Evolutionary conservation across 1,140 invertebrate species (phyloP).

Genomic region (Trigoniulus corallinus): DNA sequence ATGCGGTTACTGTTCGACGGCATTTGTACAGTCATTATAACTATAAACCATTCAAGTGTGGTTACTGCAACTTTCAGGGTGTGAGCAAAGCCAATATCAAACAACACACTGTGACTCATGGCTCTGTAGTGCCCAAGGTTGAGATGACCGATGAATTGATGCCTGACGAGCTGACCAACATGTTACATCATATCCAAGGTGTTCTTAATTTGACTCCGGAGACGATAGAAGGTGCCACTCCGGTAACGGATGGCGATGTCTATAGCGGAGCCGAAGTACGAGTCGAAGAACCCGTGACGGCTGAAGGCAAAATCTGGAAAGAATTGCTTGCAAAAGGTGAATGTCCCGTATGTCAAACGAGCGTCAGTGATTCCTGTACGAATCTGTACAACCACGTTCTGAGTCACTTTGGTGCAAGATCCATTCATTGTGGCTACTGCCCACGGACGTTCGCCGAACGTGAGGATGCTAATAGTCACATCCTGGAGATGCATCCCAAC

Average conservation of each 20-base stretch:
- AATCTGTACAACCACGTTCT: neutral
- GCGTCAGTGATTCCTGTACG: neutral
- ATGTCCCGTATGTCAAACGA: conserved; percentile 7
- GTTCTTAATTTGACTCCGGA: neutral
- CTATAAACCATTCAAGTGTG: conserved; percentile 11
- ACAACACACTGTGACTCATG: conserved; percentile 10
- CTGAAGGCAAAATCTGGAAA: conserved; percentile 6
- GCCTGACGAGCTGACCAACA: neutral
- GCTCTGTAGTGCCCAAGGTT: conserved; percentile 1
- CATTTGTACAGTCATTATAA: conserved; percentile 11
- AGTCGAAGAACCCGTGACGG: no score
- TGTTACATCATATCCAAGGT: conserved; percentile 2
- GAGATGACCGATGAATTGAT: neutral
- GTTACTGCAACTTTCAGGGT: conserved; percentile 7
- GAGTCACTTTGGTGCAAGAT: neutral
- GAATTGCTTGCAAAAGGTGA: neutral
- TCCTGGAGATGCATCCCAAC: neutral
- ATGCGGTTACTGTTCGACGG: conserved; percentile 4
- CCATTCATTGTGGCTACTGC: conserved; percentile 3
- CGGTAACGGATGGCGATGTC: neutral
- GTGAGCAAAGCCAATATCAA: neutral
- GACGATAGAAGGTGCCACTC: neutral
- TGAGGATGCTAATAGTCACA: neutral
- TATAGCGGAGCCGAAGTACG: neutral
- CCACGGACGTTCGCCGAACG: neutral